A percentile compares a stretch with the other conserved stretches of the same genome.
These are phyloP conservation scores for Halcyon leucocephala DNA, from an alignment of 2,797 vertebrate species.

Conservation along the genomic window DNA sequence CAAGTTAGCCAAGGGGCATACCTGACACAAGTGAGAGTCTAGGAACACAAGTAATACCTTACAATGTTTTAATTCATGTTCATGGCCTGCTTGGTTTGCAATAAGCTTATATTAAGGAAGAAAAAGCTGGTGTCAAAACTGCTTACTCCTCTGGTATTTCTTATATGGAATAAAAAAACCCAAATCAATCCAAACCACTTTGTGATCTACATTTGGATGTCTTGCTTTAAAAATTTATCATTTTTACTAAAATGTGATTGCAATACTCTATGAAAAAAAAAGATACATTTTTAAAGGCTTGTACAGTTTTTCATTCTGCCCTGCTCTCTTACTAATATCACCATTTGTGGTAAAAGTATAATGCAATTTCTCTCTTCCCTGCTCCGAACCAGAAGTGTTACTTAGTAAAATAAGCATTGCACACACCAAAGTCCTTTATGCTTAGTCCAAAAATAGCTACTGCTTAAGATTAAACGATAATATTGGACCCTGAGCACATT, in stretches of 20 bases:
- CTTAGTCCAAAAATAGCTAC: neutral
- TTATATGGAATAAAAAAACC: neutral
- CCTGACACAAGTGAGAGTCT: neutral
- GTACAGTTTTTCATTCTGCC: neutral
- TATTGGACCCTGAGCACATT: neutral
- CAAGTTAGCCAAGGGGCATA: neutral
- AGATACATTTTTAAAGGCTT: neutral
- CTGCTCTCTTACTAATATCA: neutral
- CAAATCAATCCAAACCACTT: accelerated
- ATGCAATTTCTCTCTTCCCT: neutral
- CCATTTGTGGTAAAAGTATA: accelerated
- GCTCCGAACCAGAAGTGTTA: neutral
- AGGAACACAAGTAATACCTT: neutral
- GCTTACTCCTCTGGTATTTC: neutral
- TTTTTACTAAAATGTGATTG: neutral
- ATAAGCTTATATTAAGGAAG: neutral
- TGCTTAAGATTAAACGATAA: neutral
- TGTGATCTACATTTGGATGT: neutral
- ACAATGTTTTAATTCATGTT: neutral
- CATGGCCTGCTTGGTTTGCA: neutral
- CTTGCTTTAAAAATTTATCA: neutral
- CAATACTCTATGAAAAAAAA: neutral
- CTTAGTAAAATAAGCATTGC: neutral
- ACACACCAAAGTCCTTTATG: neutral
- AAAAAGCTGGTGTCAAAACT: neutral